Evolutionary conservation across 2,113 vertebrate species (phyloP), one percentile per base, ranked within the genome.

Genomic region (Oncorhynchus masou): DNA sequence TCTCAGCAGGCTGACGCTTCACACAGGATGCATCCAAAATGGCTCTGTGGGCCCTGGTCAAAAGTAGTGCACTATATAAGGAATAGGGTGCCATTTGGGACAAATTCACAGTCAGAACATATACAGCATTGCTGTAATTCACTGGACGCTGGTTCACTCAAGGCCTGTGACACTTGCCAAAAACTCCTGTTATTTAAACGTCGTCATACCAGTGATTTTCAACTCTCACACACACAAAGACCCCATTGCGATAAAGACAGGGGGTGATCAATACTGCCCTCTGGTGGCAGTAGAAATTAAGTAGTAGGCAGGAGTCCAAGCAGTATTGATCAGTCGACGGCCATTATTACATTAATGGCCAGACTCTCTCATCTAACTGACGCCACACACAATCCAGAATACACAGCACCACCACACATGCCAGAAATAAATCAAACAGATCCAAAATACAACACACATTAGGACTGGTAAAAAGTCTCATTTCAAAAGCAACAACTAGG

Each of bases 141-240:
- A 6, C n/a, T 34, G 81, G 67, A 51, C 45, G 29, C 60, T 67
- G 0, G 27, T 78, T 87, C 81, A 85, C 87, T 34, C 29, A 54
- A 82, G 88, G 59, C 57, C 77, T 81, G 88, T 86, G 71, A 88
- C 88, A 89, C 82, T 90, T 87, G 83, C 74, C 78, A 57, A 73
- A 76, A 74, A 62, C 77, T 68, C 48, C 54, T 24, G 69, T 12
- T 57, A 29, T 70, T 31, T 54, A 27, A 49, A 49, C 25, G 49
- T 48, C 9, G 5, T 20, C 24, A 68, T 9, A 68, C n/a, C 22
- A 22, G 0, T 22, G n/a, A 1, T 24, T 62, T n/a, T 9, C 31
- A 3, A 68, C 67, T 9, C 31, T 45, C 65, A 68, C 12, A 67
- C 39, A 45, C 2, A 11, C 9, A 2, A 45, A 45, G 8, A 45